Conservation (phyloP, 1,140 invertebrate species). For the Ceratitis capitata region DNA sequence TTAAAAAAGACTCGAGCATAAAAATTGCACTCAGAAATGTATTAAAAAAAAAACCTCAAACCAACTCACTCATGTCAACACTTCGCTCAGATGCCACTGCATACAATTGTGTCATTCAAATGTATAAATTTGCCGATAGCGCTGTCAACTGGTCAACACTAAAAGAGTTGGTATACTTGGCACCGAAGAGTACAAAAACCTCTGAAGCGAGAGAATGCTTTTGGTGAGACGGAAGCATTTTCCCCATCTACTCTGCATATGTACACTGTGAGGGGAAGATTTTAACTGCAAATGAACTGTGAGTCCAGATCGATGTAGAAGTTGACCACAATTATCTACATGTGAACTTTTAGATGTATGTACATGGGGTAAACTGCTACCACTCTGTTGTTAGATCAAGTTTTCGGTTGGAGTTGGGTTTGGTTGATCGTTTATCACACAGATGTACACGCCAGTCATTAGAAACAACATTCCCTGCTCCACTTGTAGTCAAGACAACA, state of each 20-base stretch:
- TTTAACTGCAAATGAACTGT: neutral
- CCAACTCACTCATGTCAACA: slow-evolving; percentile 7
- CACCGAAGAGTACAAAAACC: neutral
- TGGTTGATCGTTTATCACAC: too few species aligned
- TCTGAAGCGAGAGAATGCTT: neutral
- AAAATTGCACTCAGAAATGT: slow-evolving; percentile 13
- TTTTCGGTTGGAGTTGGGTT: neutral
- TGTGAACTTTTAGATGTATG: too few species aligned
- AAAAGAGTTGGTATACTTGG: neutral
- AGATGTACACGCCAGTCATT: too few species aligned
- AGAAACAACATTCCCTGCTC: too few species aligned
- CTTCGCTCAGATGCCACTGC: neutral
- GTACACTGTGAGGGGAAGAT: neutral
- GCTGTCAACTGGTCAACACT: neutral
- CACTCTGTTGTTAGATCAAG: neutral
- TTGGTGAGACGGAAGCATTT: neutral
- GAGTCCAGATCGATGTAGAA: neutral
- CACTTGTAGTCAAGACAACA: too few species aligned
- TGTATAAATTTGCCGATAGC: neutral
- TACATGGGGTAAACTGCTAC: neutral
- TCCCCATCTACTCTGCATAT: neutral
- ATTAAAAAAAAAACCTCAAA: neutral
- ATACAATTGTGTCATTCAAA: neutral
- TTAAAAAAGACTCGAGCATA: neutral
- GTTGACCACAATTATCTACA: neutral